Conservation (phyloP, 1,140 invertebrate genomes). For the Pachypeltis micranthus region DNA sequence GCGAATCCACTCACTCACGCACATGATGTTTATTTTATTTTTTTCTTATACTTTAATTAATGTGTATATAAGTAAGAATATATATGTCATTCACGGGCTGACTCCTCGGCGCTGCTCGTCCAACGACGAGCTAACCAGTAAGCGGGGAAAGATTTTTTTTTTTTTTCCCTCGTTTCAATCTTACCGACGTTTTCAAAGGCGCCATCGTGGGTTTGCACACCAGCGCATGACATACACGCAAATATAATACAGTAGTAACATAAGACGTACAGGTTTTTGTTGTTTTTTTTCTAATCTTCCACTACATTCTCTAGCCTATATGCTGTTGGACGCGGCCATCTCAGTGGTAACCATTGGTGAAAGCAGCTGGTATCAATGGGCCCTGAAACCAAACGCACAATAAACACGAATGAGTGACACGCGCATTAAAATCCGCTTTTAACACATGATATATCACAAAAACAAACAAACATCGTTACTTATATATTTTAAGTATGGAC, state of each 20-base stretch:
- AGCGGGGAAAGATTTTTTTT: too few relatives aligned
- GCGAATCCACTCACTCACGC: too few relatives aligned
- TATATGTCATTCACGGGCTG: neutral
- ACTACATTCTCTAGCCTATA: slow-evolving; percentile 14
- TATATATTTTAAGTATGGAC: too few relatives aligned
- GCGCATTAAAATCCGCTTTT: too few relatives aligned
- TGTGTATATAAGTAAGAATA: slow-evolving; percentile 1
- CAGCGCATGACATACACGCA: slow-evolving; percentile 11
- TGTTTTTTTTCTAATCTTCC: slow-evolving; percentile 11
- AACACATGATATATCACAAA: too few relatives aligned
- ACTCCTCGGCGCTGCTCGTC: neutral
- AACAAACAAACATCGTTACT: too few relatives aligned
- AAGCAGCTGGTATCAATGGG: slow-evolving; percentile 42
- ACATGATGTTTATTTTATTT: neutral
- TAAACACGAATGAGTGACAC: too few relatives aligned
- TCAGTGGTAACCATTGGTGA: slow-evolving; percentile 44
- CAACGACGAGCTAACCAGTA: too few relatives aligned
- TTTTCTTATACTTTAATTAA: neutral
- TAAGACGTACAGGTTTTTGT: slow-evolving; percentile 7
- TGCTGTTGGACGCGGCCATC: slow-evolving; percentile 2
- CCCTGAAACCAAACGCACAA: slow-evolving; percentile 37
- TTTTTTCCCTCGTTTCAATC: too few relatives aligned
- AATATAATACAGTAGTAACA: slow-evolving; percentile 11
- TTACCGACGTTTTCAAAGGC: neutral
- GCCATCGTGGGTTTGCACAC: neutral